Evolutionary conservation across 2,797 vertebrate genomes (phyloP).

Genomic region (Hyperoplus lanceolatus): DNA sequence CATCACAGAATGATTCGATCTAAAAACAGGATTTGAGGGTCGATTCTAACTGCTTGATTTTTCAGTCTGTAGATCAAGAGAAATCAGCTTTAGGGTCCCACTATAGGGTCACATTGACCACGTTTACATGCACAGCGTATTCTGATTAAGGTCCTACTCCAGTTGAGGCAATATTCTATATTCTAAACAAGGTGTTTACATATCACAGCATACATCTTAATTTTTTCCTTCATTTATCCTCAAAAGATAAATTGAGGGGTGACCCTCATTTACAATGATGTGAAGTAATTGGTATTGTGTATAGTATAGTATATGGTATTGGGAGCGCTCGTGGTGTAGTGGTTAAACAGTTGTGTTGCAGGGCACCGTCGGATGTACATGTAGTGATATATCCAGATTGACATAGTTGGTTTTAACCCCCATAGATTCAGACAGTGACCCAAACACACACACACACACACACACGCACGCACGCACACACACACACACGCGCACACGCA

Average conservation of each 20-base stretch:
- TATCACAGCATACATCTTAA: too few species aligned
- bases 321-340: too few species aligned
- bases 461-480: neutral
- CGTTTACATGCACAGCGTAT: too few species aligned
- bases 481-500: neutral
- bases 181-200: too few species aligned
- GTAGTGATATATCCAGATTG: conserved; percentile 49
- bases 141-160: too few species aligned
- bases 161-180: too few species aligned
- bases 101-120: too few species aligned
- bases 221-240: too few species aligned
- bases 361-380: neutral
- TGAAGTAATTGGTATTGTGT: too few species aligned
- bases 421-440: conserved; percentile 39
- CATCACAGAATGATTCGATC: conserved; percentile 15
- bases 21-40: neutral
- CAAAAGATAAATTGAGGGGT: too few species aligned
- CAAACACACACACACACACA: neutral
- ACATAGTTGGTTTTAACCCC: conserved; percentile 34
- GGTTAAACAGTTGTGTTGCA: neutral
- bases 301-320: too few species aligned
- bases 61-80: conserved; percentile 16
- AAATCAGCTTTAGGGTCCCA: conserved; percentile 9
- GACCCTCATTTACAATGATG: too few species aligned
- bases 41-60: conserved; percentile 37